Evolutionary conservation across 2,888 invertebrate genomes (phyloP).

Genomic region (Spialia ferax): DNA sequence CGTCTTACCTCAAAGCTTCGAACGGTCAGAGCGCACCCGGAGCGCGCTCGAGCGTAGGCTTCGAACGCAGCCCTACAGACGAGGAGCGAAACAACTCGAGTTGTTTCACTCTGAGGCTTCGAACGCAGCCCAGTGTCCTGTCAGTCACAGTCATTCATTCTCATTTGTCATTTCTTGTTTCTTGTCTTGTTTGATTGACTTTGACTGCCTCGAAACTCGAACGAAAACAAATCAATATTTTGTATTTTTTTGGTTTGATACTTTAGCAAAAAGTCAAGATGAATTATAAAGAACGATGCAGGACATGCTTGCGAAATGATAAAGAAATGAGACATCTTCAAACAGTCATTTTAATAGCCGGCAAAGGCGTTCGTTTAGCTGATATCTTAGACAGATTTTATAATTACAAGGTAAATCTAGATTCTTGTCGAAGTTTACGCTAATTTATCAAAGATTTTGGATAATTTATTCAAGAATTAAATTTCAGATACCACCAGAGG

Average conservation of each 20-base stretch:
- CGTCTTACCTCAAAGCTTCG: too few relatives aligned
- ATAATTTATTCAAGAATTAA: not conserved
- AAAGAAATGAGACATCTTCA: conserved; percentile 74
- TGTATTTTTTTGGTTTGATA: not conserved
- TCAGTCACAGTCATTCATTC: too few relatives aligned
- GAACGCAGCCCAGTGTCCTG: too few relatives aligned
- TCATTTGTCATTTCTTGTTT: too few relatives aligned
- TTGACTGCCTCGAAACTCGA: too few relatives aligned
- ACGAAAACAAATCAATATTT: not conserved
- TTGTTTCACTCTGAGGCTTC: too few relatives aligned
- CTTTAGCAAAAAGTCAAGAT: conserved; percentile 48
- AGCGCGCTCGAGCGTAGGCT: too few relatives aligned
- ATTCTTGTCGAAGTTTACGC: not conserved
- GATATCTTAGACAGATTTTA: conserved; percentile 76
- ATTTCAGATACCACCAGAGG: conserved; percentile 60
- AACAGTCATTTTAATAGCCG: conserved; percentile 64
- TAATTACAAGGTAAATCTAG: conserved; percentile 65
- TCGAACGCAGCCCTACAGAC: too few relatives aligned
- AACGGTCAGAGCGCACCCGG: too few relatives aligned
- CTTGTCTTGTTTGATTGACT: too few relatives aligned
- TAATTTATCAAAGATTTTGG: not conserved
- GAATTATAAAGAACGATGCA: conserved; percentile 69
- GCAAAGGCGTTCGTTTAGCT: conserved; percentile 65
- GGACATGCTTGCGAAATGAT: conserved; percentile 70
- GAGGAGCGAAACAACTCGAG: too few relatives aligned